Evolutionary conservation across 1,140 invertebrate species (phyloP).

Genomic region (Nautilus pompilius): DNA sequence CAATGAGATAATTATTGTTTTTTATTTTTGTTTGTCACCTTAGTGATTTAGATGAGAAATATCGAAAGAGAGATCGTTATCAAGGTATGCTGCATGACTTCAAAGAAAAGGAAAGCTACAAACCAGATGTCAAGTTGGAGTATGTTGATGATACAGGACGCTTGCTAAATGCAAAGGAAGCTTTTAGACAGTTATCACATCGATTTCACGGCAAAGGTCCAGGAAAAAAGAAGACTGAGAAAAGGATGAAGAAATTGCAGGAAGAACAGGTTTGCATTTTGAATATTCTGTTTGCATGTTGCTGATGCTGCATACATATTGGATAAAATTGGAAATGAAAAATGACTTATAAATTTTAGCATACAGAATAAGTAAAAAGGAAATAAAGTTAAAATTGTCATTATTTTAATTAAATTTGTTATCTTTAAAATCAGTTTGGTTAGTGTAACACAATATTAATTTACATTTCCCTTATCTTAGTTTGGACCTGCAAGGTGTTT

Average conservation of each 20-base stretch:
- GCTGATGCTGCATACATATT: too few species aligned
- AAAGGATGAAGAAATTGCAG: slow-evolving; percentile 90
- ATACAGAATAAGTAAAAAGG: too few species aligned
- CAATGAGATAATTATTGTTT: too few species aligned
- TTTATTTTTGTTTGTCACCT: slow-evolving; percentile 12
- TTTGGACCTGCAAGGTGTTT: too few species aligned
- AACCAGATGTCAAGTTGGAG: slow-evolving; percentile 93
- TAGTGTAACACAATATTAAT: too few species aligned
- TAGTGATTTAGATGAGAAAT: slow-evolving; percentile 80
- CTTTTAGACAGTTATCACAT: slow-evolving; percentile 84
- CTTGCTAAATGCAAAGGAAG: slow-evolving; percentile 90
- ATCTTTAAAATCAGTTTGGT: too few species aligned
- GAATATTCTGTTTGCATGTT: too few species aligned
- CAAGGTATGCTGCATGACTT: slow-evolving; percentile 81
- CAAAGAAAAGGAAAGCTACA: slow-evolving; percentile 89
- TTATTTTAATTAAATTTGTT: too few species aligned
- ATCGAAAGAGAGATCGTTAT: slow-evolving; percentile 72
- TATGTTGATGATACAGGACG: slow-evolving; percentile 96
- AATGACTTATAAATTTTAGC: too few species aligned
- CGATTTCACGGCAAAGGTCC: slow-evolving; percentile 99
- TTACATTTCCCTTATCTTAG: too few species aligned
- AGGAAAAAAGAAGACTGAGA: slow-evolving; percentile 98
- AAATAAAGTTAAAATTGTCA: too few species aligned
- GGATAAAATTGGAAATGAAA: too few species aligned
- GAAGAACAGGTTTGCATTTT: slow-evolving; percentile 73